Base-by-base conservation (phyloP, 2,113 vertebrate species). In the Gopherus flavomarginatus region DNA sequence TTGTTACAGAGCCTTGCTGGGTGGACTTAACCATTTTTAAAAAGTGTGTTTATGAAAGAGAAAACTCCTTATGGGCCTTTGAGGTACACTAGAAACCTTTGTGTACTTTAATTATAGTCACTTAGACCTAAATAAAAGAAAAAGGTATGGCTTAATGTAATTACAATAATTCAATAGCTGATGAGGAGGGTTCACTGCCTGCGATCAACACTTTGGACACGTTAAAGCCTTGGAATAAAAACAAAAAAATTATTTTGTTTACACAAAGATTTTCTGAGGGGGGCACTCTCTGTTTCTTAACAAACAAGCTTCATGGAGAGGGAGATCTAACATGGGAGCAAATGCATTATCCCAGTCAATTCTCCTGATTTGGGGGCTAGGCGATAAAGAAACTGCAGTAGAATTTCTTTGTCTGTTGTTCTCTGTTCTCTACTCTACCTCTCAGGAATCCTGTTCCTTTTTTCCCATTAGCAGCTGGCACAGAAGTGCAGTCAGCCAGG, bases 381-480 rank as follows among this genome's bases (percentile, higher is more conserved):
- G 24, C 44, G 21, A 82, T 78, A 59, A 44, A 79, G 38, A 10
- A 85, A 83, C 22, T 35, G 56, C 87, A 85, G 89, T 24, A 35
- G 35, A 56, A 81, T 78, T 86, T 84, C 50, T 69, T 17, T 75
- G 22, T 22, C 65, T 42, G 6, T 53, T 91, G 62, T 79, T 21
- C 27, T 22, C 54, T 44, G 22, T 79, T 82, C 50, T 27, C 31
- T 0, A 6, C 2, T 29, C 54, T 84, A 47, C 31, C 56, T 50
- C 88, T 89, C 54, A 77, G 72, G 81, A 83, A 81, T 88, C 24
- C 11, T 72, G 8, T 24, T 83, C 65, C 79, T 90, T 79, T 85
- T 56, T 42, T 80, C 84, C 87, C 26, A 8, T 69, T 82, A 93
- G 85, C 83, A 93, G 91, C 81, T 26, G 47, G 87, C 80, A 95